Evolutionary conservation across 2,113 vertebrate genomes (phyloP).

Genomic region (Platichthys flesus): DNA sequence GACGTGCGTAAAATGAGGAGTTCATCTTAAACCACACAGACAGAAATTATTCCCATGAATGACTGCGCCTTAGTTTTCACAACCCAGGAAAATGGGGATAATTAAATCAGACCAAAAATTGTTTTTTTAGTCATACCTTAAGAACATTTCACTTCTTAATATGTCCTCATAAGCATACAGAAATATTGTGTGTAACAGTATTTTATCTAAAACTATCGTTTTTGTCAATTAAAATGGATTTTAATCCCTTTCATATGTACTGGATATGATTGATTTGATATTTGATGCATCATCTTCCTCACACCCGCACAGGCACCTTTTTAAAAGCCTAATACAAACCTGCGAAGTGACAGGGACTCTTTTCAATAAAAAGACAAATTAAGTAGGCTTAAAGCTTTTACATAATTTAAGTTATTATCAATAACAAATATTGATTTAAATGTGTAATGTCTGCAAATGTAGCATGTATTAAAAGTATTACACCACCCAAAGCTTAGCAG

Average conservation of each 20-base stretch:
- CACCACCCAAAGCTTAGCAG: constrained; percentile 24
- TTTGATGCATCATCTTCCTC: neutral
- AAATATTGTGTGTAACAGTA: no score
- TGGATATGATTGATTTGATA: neutral
- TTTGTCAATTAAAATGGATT: no score
- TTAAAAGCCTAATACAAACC: neutral
- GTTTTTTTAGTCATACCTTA: neutral
- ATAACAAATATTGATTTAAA: neutral
- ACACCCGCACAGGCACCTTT: neutral
- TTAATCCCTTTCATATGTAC: no score
- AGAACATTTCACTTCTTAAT: neutral
- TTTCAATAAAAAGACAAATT: no score
- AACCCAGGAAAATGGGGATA: neutral
- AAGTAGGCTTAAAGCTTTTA: neutral
- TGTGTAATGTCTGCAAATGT: constrained; percentile 1
- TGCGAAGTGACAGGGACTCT: neutral
- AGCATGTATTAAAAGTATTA: no score
- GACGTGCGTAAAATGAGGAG: neutral
- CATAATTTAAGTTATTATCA: neutral
- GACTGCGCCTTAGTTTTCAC: constrained; percentile 35
- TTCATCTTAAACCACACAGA: neutral
- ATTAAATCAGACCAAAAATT: neutral
- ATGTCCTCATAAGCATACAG: no score
- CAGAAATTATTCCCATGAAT: constrained; percentile 20
- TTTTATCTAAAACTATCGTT: neutral